phyloP scores from a whole-genome alignment of 2,888 invertebrate genomes.

The Theodoxus fluviatilis region DNA sequence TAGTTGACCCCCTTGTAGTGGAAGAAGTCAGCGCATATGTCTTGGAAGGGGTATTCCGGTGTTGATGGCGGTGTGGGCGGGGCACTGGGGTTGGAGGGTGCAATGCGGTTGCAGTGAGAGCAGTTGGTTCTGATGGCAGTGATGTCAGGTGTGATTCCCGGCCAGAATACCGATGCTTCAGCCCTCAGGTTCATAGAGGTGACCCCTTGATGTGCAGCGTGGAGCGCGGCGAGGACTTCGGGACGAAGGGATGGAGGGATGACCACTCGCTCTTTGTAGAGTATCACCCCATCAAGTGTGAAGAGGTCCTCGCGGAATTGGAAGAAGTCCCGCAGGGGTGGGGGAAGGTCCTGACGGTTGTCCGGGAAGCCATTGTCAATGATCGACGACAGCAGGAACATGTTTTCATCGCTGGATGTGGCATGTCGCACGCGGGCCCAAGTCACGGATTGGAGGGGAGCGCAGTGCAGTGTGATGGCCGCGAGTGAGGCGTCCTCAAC shows the following conservation, averaged over 20 bases:
- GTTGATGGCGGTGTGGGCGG: slow-evolving; percentile 34
- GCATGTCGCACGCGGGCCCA: slow-evolving; percentile 29
- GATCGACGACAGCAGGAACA: slow-evolving; percentile 8
- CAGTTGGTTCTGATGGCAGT: slow-evolving; percentile 21
- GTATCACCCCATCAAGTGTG: slow-evolving; percentile 30
- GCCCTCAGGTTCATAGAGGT: slow-evolving; percentile 38
- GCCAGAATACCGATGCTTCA: slow-evolving; percentile 42
- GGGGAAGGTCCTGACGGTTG: too few species aligned
- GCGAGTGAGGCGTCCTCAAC: background rate
- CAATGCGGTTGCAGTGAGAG: slow-evolving; percentile 34
- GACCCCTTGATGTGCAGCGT: slow-evolving; percentile 44
- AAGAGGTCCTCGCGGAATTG: slow-evolving; percentile 27
- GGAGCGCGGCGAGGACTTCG: slow-evolving; percentile 33
- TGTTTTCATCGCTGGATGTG: slow-evolving; percentile 27
- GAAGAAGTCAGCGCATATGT: slow-evolving; percentile 17
- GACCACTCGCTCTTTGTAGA: slow-evolving; percentile 38
- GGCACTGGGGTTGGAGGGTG: slow-evolving; percentile 38
- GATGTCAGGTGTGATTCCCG: slow-evolving; percentile 25
- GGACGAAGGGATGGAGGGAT: slow-evolving; percentile 38
- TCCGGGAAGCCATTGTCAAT: slow-evolving; percentile 30
- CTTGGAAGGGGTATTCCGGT: slow-evolving; percentile 34
- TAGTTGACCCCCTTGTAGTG: slow-evolving; percentile 34
- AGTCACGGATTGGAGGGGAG: slow-evolving; percentile 25
- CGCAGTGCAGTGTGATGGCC: background rate
- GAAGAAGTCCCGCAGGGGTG: slow-evolving; percentile 27